A percentile compares a stretch with the other conserved stretches of the same genome.
These are phyloP conservation scores for Macrosteles quadrilineatus DNA, from an alignment of 1,140 invertebrate genomes.

Conservation along the genomic window DNA sequence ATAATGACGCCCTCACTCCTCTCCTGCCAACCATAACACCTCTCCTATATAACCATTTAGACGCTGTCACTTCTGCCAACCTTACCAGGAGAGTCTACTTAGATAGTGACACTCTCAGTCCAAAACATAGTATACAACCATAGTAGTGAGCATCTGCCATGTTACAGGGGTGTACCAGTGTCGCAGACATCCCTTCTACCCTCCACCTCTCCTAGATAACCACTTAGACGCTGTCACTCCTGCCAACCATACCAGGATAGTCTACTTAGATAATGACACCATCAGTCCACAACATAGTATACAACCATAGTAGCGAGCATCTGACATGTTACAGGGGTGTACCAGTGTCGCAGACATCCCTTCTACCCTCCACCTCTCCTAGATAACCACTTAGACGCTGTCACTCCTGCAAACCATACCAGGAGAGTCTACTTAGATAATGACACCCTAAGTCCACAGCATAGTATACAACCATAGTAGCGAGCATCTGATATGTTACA, in stretches of 20 bases:
- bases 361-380: conserved; percentile 48
- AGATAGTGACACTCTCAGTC: conserved; percentile 34
- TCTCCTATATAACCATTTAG: conserved; percentile 49
- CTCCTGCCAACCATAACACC: conserved; percentile 46
- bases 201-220: conserved; percentile 48
- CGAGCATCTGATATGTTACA: no score
- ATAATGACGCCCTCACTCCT: conserved; percentile 46
- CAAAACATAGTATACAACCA: no score
- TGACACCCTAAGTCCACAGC: conserved; percentile 23
- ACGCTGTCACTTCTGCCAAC: no score
- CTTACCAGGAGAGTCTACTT: conserved; percentile 39
- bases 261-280: conserved; percentile 39
- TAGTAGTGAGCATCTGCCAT: conserved; percentile 46
- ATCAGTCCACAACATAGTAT: conserved; percentile 24
- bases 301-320: no score
- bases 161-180: conserved; percentile 46
- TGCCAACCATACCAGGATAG: conserved; percentile 2
- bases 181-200: conserved; percentile 47
- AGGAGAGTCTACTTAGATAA: conserved; percentile 40
- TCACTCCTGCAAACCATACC: neutral
- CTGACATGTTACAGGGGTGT: conserved; percentile 49
- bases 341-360: conserved; percentile 48
- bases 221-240: conserved; percentile 46
- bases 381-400: conserved; percentile 48
- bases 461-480: no score